Evolutionary conservation across 2,797 vertebrate genomes (phyloP), one percentile per base, ranked within the genome.

Genomic region (Poeciliopsis presidionis): DNA sequence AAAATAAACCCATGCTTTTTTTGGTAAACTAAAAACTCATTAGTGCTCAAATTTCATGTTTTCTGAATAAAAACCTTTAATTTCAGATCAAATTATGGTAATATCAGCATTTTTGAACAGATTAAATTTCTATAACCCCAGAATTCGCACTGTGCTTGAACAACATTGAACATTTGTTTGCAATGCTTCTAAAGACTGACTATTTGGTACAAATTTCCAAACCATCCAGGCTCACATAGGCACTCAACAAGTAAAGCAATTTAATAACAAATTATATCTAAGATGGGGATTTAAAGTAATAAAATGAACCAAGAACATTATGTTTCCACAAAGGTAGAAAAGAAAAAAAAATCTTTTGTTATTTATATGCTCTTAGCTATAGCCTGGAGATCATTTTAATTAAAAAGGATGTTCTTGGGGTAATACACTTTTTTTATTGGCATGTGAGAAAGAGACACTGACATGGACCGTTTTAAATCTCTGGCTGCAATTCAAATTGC

Each of bases 231-330:
- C 67, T 45, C 67, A 28, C 25, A 70, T 22, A 67, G 63, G 20
- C 18, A 67, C 33, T 39, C 77, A 85, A 65, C 81, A 85, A 82
- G 85, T 70, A 71, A 61, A 75, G 41, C 36, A 70, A 79, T 82
- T 85, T 77, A 84, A 82, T 61, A 72, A 78, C 53, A 53, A 43
- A 43, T 80, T 67, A 76, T 82, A 79, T 77, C 80, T 80, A 84
- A 81, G 55, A 74, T 77, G 80, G 75, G 83, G 80, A 88, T 88
- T 89, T 86, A 80, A 16, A 59, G 25, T 30, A 8, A 73, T 76
- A 63, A 86, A 83, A 70, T 8, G 46, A 77, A 73, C 81, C 47
- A 46, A 9, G 72, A 83, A 71, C 75, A 80, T 46, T 46, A 45
- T 7, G 67, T 70, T 70, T 46, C 79, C n/a, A 67, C 59, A 76